These are phyloP conservation scores for Erannis defoliaria DNA, from an alignment of 2,888 invertebrate species.

Conservation along the genomic window DNA sequence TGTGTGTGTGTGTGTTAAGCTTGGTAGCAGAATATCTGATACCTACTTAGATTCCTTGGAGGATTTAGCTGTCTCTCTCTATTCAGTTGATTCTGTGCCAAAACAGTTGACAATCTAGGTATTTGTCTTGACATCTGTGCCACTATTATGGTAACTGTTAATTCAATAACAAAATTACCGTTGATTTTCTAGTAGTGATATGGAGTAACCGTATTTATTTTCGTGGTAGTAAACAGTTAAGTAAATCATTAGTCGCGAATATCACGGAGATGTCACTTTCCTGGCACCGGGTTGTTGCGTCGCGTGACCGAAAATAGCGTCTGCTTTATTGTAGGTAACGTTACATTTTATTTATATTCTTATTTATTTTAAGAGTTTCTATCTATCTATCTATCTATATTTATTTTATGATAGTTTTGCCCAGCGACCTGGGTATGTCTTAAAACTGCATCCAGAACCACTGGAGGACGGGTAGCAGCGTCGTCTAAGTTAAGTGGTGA, in stretches of 20 bases:
- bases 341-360: too few relatives aligned
- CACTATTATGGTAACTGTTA: conserved; percentile 8
- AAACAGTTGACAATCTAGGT: background rate
- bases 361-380: too few relatives aligned
- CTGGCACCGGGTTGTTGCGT: conserved; percentile 41
- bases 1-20: too few relatives aligned
- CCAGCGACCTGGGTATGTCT: too few relatives aligned
- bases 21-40: background rate
- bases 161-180: conserved; percentile 11
- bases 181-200: conserved; percentile 13
- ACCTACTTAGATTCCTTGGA: too few relatives aligned
- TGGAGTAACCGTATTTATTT: conserved; percentile 13
- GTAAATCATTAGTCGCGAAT: conserved; percentile 53
- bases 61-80: too few relatives aligned
- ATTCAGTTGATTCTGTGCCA: background rate
- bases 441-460: too few relatives aligned
- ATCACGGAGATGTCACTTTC: conserved; percentile 46
- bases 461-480: too few relatives aligned
- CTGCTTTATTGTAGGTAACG: background rate
- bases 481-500: too few relatives aligned
- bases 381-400: too few relatives aligned
- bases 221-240: conserved; percentile 47
- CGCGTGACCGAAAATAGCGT: background rate
- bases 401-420: too few relatives aligned
- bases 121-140: background rate